Evolutionary conservation across 2,888 invertebrate species (phyloP).

Genomic region (Coleophora deauratella): DNA sequence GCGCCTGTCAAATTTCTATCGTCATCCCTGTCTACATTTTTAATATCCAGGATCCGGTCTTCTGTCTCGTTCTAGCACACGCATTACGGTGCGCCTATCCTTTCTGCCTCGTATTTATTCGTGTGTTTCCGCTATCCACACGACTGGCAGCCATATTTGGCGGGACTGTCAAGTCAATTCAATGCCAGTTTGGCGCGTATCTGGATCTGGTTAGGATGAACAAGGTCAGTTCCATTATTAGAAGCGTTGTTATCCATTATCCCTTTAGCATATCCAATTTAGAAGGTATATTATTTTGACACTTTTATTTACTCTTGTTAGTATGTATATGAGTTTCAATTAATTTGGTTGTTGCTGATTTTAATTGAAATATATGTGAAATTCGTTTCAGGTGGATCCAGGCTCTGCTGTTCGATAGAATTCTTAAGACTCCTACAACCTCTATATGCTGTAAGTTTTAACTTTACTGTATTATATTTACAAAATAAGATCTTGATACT

Average conservation of each 20-base stretch:
- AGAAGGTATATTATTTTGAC: too few species aligned
- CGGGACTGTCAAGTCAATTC: constrained; percentile 66
- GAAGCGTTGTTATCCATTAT: constrained; percentile 31
- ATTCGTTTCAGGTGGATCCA: constrained; percentile 32
- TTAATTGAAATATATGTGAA: constrained; percentile 17
- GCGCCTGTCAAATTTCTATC: constrained; percentile 49
- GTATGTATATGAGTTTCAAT: too few species aligned
- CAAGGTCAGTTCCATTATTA: constrained; percentile 53
- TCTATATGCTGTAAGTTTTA: background rate
- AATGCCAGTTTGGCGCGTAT: constrained; percentile 66
- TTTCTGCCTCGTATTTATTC: constrained; percentile 65
- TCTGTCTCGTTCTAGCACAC: constrained; percentile 61
- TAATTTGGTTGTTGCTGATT: too few species aligned
- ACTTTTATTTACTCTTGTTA: too few species aligned
- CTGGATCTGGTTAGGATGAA: constrained; percentile 28
- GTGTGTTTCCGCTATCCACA: constrained; percentile 71
- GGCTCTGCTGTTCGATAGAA: too few species aligned
- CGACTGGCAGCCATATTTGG: constrained; percentile 70
- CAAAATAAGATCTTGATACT: too few species aligned
- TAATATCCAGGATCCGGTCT: constrained; percentile 55
- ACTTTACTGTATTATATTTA: too few species aligned
- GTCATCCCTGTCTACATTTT: constrained; percentile 57
- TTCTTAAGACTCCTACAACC: too few species aligned
- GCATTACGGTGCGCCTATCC: constrained; percentile 52
- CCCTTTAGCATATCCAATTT: too few species aligned